Conservation (phyloP, 2,888 invertebrate genomes). For the Metalampra italica region DNA sequence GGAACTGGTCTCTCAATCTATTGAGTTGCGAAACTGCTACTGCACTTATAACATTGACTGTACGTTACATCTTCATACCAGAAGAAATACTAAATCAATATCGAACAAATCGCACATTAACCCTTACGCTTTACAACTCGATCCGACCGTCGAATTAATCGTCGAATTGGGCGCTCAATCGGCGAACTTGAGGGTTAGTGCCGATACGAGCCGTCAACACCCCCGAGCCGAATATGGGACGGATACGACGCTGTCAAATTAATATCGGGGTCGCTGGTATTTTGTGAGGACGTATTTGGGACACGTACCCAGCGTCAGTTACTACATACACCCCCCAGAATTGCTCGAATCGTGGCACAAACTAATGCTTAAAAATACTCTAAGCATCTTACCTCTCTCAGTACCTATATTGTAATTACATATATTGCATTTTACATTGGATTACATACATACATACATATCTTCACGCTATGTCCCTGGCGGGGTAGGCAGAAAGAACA, state of each 20-base stretch:
- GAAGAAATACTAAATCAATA: background rate
- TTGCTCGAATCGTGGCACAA: no score
- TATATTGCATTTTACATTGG: no score
- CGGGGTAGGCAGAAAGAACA: no score
- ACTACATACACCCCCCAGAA: no score
- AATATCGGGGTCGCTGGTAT: background rate
- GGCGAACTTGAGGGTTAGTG: conserved; percentile 5
- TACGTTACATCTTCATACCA: background rate
- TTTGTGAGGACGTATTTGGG: background rate
- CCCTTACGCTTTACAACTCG: conserved; percentile 19
- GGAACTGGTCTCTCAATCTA: no score
- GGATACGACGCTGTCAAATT: conserved; percentile 2
- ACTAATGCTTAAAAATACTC: no score
- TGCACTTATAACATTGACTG: background rate
- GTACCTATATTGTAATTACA: no score
- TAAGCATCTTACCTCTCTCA: no score
- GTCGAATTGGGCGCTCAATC: conserved; percentile 22
- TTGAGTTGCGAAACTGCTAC: no score
- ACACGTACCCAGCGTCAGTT: background rate
- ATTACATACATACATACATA: no score
- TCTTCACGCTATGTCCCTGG: no score
- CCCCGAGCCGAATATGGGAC: background rate
- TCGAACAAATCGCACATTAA: conserved; percentile 3
- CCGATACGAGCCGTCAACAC: background rate
- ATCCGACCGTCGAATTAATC: conserved; percentile 20